phyloP scores from a whole-genome alignment of 35 echinoderm and acorn worm genomes.

The Acanthaster planci region DNA sequence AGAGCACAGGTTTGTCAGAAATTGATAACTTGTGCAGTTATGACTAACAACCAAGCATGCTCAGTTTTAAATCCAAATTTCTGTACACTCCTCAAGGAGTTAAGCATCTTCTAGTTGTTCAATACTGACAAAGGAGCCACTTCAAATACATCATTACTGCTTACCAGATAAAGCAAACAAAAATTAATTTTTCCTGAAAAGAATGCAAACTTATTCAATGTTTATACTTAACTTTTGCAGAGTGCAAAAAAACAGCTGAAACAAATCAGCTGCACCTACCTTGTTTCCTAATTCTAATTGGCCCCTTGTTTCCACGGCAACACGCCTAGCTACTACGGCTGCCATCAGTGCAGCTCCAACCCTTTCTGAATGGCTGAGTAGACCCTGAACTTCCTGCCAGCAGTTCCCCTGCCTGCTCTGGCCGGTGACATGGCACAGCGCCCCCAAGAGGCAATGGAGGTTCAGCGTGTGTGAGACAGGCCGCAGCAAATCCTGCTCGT shows the following conservation, averaged over 20 bases:
- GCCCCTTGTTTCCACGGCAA: constrained; percentile 50
- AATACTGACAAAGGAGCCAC: too few relatives aligned
- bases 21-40: too few relatives aligned
- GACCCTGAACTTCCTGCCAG: constrained; percentile 37
- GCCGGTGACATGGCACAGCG: constrained; percentile 25
- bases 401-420: neutral
- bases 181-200: too few relatives aligned
- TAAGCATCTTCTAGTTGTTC: too few relatives aligned
- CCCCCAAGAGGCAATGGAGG: constrained; percentile 47
- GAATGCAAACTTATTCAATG: too few relatives aligned
- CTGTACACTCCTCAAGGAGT: too few relatives aligned
- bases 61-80: too few relatives aligned
- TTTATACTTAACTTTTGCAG: too few relatives aligned
- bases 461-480: constrained; percentile 14
- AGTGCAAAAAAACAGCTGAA: neutral
- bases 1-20: too few relatives aligned
- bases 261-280: neutral
- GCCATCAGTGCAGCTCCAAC: constrained; percentile 76
- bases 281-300: constrained; percentile 8
- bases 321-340: constrained; percentile 55
- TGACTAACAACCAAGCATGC: too few relatives aligned
- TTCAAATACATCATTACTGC: too few relatives aligned
- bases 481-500: constrained; percentile 70
- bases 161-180: too few relatives aligned
- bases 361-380: constrained; percentile 28